Evolutionary conservation across 2,797 vertebrate genomes (phyloP).

Genomic region (Pteronotus mesoamericanus): DNA sequence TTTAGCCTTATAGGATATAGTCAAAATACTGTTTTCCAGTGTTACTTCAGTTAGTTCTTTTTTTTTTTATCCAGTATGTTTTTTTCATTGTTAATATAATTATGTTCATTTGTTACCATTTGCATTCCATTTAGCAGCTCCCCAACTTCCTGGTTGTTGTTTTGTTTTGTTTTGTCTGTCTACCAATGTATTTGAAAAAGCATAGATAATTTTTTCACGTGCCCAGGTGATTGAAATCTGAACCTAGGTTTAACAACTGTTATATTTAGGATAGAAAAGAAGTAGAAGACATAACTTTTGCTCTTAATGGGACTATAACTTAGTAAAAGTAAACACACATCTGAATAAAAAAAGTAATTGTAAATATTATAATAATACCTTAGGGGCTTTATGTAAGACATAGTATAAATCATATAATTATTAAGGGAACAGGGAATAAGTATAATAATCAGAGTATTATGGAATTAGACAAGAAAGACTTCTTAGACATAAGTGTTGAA

Average conservation of each 20-base stretch:
- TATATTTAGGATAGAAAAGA: not conserved
- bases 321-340: slow-evolving; percentile 17
- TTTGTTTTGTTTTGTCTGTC: not conserved
- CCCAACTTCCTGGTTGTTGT: not conserved
- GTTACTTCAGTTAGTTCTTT: slow-evolving; percentile 7
- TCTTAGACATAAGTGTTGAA: slow-evolving; percentile 12
- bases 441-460: slow-evolving; percentile 3
- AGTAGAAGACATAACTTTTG: not conserved
- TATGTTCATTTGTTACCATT: slow-evolving; percentile 24
- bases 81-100: slow-evolving; percentile 11
- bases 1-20: not conserved
- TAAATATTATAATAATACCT: slow-evolving; percentile 35
- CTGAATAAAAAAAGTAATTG: slow-evolving; percentile 20
- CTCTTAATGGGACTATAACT: not conserved
- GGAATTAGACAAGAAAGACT: not conserved
- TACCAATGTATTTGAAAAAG: not conserved
- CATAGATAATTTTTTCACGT: slow-evolving; percentile 1
- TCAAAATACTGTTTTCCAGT: slow-evolving; percentile 12
- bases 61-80: not conserved
- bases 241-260: slow-evolving; percentile 25
- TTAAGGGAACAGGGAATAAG: not conserved
- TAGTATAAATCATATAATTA: not conserved
- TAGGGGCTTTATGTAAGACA: slow-evolving; percentile 12
- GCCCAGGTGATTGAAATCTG: not conserved
- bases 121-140: not conserved